These are phyloP conservation scores for Sipunculus nudus DNA, from an alignment of 2,888 invertebrate genomes.

Conservation along the genomic window DNA sequence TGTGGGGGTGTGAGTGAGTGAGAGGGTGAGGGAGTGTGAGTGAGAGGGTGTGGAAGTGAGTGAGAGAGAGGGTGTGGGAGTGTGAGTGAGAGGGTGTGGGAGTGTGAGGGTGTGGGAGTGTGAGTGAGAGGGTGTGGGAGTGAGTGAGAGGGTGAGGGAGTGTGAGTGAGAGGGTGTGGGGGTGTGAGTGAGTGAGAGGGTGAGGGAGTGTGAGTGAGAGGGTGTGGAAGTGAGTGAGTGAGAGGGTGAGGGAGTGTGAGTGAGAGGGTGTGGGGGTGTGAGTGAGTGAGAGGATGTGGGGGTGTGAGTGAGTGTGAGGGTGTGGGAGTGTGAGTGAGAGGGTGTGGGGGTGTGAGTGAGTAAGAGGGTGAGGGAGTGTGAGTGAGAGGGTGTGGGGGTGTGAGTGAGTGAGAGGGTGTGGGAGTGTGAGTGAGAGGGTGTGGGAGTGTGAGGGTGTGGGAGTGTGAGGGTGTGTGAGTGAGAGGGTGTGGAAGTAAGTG, in stretches of 20 bases:
- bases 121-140: background rate
- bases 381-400: background rate
- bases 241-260: background rate
- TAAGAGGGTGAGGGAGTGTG: slow-evolving; percentile 10
- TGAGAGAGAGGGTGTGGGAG: background rate
- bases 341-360: slow-evolving; percentile 6
- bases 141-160: background rate
- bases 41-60: background rate
- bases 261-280: background rate
- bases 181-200: slow-evolving; percentile 10
- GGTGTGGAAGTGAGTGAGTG: background rate
- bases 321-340: slow-evolving; percentile 1
- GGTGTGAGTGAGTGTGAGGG: background rate
- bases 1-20: background rate
- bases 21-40: background rate
- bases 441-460: too few relatives aligned
- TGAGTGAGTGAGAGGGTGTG: background rate
- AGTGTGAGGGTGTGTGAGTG: background rate
- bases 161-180: background rate
- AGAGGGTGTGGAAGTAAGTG: background rate
- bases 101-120: background rate
- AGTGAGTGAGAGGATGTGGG: background rate
- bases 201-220: background rate
- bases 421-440: background rate
- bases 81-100: background rate